Conservation (phyloP, 2,113 vertebrate genomes). For the Condylura cristata region DNA sequence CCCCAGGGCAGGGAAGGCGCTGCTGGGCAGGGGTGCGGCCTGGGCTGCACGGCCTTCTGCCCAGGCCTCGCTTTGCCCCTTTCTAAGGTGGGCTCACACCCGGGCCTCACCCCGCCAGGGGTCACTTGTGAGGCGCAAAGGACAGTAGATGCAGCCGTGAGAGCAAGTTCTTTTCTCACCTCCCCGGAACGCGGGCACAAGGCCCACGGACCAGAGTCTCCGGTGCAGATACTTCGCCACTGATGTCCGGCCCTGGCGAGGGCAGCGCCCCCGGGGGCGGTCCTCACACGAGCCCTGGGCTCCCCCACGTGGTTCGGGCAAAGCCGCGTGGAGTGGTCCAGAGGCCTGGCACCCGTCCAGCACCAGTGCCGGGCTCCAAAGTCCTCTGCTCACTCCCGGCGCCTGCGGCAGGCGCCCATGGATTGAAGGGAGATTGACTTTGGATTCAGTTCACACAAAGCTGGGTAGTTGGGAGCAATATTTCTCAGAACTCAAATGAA, state of each 20-base stretch:
- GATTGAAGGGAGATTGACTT: slow-evolving; percentile 79
- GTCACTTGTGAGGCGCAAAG: background rate
- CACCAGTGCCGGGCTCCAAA: background rate
- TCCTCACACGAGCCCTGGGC: fast-evolving
- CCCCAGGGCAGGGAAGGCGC: no score
- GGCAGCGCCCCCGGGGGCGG: fast-evolving
- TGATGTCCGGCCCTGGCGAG: fast-evolving
- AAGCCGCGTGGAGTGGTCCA: fast-evolving
- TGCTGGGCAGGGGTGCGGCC: no score
- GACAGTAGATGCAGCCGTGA: no score
- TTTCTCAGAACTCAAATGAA: slow-evolving; percentile 78
- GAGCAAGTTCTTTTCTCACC: background rate
- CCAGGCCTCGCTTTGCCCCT: background rate
- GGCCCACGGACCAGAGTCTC: no score
- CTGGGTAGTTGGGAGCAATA: background rate
- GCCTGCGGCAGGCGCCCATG: background rate
- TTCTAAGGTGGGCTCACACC: background rate
- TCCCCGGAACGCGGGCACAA: background rate
- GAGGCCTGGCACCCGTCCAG: background rate
- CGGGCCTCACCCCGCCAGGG: background rate
- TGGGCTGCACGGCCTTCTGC: no score
- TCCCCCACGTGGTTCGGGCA: no score
- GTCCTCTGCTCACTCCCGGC: background rate
- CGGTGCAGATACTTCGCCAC: background rate
- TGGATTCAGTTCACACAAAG: slow-evolving; percentile 79